Conservation (phyloP, 1,140 invertebrate genomes). For the Bombus affinis region DNA sequence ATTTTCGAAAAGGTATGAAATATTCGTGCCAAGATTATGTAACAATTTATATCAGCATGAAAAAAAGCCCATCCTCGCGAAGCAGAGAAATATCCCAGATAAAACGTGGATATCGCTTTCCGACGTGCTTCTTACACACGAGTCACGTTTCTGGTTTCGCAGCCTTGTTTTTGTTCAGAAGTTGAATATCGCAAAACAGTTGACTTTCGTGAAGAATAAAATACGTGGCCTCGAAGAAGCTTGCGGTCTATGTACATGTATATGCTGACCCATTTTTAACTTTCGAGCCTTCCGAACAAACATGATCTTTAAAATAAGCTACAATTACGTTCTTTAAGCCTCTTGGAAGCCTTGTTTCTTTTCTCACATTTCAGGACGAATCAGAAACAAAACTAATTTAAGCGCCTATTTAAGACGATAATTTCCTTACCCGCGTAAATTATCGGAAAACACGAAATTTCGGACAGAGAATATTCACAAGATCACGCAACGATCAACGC, state of each 20-base stretch:
- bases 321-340: neutral
- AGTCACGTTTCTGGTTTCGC: conserved; percentile 18
- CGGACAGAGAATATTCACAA: too few relatives aligned
- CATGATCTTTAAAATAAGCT: neutral
- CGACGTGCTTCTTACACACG: neutral
- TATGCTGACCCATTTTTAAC: neutral
- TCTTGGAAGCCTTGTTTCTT: accelerated
- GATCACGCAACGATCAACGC: too few relatives aligned
- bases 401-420: too few relatives aligned
- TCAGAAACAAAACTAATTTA: neutral
- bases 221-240: neutral
- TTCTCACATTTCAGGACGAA: neutral
- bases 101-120: conserved; percentile 7
- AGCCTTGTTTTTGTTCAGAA: conserved; percentile 5
- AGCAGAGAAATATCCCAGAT: conserved; percentile 2
- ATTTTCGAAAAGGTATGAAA: neutral
- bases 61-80: neutral
- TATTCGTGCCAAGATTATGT: neutral
- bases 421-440: neutral
- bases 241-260: neutral
- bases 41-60: neutral
- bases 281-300: neutral
- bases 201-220: neutral
- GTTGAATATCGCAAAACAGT: conserved; percentile 22
- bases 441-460: too few relatives aligned